These are phyloP conservation scores for Gulo gulo DNA, from an alignment of 2,113 vertebrate species.

Conservation along the genomic window DNA sequence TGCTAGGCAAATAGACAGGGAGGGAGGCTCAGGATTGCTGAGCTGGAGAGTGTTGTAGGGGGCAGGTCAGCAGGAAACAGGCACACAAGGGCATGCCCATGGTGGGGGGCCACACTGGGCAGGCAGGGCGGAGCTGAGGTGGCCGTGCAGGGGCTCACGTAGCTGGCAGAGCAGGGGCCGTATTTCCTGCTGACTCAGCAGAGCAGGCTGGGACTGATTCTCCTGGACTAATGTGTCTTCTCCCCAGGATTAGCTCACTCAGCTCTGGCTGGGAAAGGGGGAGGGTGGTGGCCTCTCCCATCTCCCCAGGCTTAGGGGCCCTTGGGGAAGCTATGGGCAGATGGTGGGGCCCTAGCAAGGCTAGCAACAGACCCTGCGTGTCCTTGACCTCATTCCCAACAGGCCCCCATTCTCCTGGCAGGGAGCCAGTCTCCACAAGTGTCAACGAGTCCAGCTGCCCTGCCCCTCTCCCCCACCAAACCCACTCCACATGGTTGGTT, in stretches of 20 bases:
- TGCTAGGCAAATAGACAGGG: background rate
- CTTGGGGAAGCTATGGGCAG: background rate
- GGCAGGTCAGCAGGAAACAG: conserved; percentile 8
- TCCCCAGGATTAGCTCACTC: conserved; percentile 58
- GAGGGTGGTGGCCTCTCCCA: background rate
- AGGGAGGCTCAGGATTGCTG: background rate
- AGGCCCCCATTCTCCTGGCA: background rate
- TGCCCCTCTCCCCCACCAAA: background rate
- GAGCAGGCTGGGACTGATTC: conserved; percentile 73
- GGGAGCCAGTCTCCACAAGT: background rate
- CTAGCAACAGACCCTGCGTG: background rate
- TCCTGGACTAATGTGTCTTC: conserved; percentile 57
- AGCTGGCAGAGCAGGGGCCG: conserved; percentile 56
- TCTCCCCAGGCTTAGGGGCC: background rate
- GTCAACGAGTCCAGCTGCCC: background rate
- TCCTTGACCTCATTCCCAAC: background rate
- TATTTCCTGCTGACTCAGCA: conserved; percentile 70
- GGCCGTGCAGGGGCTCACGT: conserved; percentile 74
- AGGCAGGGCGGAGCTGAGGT: background rate
- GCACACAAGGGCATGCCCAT: background rate
- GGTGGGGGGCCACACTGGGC: background rate
- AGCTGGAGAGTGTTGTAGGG: background rate
- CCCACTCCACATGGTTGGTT: background rate
- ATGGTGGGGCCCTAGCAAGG: background rate
- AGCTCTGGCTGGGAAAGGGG: conserved; percentile 49